Evolutionary conservation across 2,888 invertebrate genomes (phyloP), one percentile per base, ranked within the genome.

Genomic region (Volucella bombylans): DNA sequence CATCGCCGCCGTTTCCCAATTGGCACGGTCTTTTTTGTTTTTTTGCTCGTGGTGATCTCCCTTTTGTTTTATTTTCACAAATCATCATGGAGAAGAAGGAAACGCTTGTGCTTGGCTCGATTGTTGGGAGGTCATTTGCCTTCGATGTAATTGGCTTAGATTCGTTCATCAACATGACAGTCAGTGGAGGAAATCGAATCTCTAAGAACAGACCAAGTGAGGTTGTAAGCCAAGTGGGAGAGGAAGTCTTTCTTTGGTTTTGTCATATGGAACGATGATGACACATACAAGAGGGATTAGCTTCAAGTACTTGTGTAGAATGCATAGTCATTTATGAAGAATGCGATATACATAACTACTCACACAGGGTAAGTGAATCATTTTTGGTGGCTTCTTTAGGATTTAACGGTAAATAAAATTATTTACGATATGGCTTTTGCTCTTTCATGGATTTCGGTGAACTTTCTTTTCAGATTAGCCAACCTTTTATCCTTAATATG

Each of bases 101-200:
- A 68, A 43, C 52, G n/a, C 49, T 68, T 74, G 74, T 59, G 41
- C 18, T 6, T 6, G 31, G 31, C 31, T 31, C 31, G 31, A 43
- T 14, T 49, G 15, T 59, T 45, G 61, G 61, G 31, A 31, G 76
- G 76, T 67, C 76, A 38, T 76, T 76, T 76, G 74, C 74, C 67
- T 59, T 54, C 77, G 61, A 61, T 68, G 61, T 81, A 73, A 80
- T 76, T 81, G 76, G 43, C 59, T 82, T 55, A 82, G 81, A 77
- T 77, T 76, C 77, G 64, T 82, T 82, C 64, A 77, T 82, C 81
- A 77, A 65, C 76, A 77, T 71, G 6, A n/a, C 47, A 68, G 15
- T 31, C 45, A 54, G 31, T 31, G 45, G 47, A 64, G 47, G 39
- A 77, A 71, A 61, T 82, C 71, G 68, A 61, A 77, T 59, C 43